Conservation (phyloP, 2,113 vertebrate genomes). For the Hippoglossus stenolepis region DNA sequence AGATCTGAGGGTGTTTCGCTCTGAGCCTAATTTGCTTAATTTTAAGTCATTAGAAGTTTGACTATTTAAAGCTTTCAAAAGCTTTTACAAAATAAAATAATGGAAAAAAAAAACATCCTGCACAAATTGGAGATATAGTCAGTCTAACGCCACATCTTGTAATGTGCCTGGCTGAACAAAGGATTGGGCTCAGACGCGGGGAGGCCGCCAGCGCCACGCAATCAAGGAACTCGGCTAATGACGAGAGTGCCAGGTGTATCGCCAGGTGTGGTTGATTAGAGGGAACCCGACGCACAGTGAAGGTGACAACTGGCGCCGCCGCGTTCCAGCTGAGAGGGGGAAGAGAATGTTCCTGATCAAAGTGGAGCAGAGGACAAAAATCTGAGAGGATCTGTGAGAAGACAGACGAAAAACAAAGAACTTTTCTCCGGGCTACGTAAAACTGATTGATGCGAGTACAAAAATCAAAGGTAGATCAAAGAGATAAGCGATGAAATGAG, state of each 20-base stretch:
- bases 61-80: too few relatives aligned
- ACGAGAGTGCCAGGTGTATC: slow-evolving; percentile 76
- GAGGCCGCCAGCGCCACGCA: slow-evolving; percentile 45
- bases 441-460: not conserved
- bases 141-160: slow-evolving; percentile 8
- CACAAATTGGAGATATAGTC: not conserved
- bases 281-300: slow-evolving; percentile 62
- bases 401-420: not conserved
- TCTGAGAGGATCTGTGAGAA: slow-evolving; percentile 27
- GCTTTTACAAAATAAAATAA: too few relatives aligned
- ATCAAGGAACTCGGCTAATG: slow-evolving; percentile 73
- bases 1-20: slow-evolving; percentile 61
- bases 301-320: slow-evolving; percentile 64
- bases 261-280: slow-evolving; percentile 81
- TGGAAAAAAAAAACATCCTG: not conserved
- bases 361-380: slow-evolving; percentile 50
- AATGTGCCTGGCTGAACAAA: slow-evolving; percentile 49
- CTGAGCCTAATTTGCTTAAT: slow-evolving; percentile 56
- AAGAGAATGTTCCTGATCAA: slow-evolving; percentile 40
- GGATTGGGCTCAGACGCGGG: slow-evolving; percentile 39
- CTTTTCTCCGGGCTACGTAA: not conserved
- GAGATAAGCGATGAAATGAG: not conserved
- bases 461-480: not conserved
- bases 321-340: slow-evolving; percentile 59
- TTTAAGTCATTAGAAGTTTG: too few relatives aligned